Evolutionary conservation across 2,888 invertebrate species (phyloP).

Genomic region (Dioctria linearis): DNA sequence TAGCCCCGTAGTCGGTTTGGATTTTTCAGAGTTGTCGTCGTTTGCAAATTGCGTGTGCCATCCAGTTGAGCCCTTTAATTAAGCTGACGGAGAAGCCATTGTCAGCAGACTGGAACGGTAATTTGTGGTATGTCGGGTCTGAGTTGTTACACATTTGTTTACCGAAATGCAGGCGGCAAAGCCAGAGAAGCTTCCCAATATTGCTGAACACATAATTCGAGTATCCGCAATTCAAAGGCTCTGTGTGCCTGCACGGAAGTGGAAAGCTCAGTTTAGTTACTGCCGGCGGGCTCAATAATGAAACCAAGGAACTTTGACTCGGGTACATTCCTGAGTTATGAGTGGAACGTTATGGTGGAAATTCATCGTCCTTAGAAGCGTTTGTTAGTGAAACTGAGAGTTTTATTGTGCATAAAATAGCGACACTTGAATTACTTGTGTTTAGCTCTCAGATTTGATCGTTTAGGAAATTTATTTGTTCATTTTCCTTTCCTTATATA

Average conservation of each 20-base stretch:
- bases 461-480: no score
- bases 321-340: slow-evolving; percentile 7
- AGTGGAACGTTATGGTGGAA: not conserved
- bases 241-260: not conserved
- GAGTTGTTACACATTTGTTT: slow-evolving; percentile 38
- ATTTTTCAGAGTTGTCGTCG: slow-evolving; percentile 16
- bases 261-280: not conserved
- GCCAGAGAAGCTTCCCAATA: slow-evolving; percentile 19
- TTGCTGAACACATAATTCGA: slow-evolving; percentile 27
- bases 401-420: not conserved
- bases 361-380: not conserved
- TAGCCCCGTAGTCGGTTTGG: slow-evolving; percentile 17
- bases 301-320: not conserved
- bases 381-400: not conserved
- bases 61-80: slow-evolving; percentile 24
- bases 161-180: slow-evolving; percentile 10
- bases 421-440: not conserved
- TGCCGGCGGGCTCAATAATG: slow-evolving; percentile 9
- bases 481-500: no score
- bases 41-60: slow-evolving; percentile 16
- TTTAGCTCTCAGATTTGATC: not conserved
- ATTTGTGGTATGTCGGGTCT: slow-evolving; percentile 23
- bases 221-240: slow-evolving; percentile 17
- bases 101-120: slow-evolving; percentile 37
- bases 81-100: slow-evolving; percentile 40